Conservation (phyloP, 2,888 invertebrate species). For the Lithosia quadra region DNA sequence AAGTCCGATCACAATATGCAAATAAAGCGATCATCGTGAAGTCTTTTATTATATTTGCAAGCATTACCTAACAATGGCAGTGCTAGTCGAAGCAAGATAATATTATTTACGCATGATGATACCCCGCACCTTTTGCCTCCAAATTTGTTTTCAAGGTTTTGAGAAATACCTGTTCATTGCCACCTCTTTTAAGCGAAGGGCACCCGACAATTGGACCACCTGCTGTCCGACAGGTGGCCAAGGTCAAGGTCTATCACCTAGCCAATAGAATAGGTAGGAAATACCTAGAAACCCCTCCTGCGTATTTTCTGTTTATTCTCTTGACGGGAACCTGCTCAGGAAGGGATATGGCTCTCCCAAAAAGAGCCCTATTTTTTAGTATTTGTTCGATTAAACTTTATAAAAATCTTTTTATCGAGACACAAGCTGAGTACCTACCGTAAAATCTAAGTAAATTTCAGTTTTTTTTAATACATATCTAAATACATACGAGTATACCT, state of each 20-base stretch:
- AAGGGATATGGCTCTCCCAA: not conserved
- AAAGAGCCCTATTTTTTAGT: not conserved
- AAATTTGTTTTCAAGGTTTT: not conserved
- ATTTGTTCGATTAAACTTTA: too few species aligned
- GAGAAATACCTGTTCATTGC: not conserved
- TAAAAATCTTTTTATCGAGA: too few species aligned
- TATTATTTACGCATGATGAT: not conserved
- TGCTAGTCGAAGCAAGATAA: not conserved
- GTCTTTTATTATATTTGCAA: not conserved
- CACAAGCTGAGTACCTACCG: too few species aligned
- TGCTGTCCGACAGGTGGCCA: not conserved
- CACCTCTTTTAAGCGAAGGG: too few species aligned
- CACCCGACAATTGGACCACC: too few species aligned
- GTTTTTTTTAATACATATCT: too few species aligned
- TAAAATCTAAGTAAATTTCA: too few species aligned
- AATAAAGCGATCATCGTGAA: slow-evolving; percentile 1
- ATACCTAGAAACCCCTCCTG: too few species aligned
- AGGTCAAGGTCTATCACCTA: too few species aligned
- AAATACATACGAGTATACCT: too few species aligned
- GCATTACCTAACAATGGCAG: not conserved
- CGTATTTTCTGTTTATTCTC: too few species aligned
- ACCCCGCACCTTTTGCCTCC: not conserved
- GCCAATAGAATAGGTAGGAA: too few species aligned
- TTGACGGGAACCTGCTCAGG: not conserved
- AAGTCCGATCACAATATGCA: not conserved